A percentile compares a stretch with the other conserved stretches of the same genome.
Conservation (phyloP, 2,113 vertebrate species). For the Thunnus thynnus region DNA sequence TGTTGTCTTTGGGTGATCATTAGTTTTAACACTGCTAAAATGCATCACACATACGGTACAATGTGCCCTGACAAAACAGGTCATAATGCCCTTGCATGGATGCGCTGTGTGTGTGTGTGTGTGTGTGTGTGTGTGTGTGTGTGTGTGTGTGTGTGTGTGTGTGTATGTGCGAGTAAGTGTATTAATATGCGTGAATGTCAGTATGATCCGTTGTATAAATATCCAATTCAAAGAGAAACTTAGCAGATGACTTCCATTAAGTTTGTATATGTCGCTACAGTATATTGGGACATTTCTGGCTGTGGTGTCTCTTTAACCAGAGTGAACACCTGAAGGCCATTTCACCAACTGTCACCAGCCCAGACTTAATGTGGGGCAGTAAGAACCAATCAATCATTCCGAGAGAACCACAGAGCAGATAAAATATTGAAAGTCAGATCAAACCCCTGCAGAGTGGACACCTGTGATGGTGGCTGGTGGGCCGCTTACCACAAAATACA, state of each 20-base stretch:
- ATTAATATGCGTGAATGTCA: too few relatives aligned
- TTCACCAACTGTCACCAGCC: conserved; percentile 33
- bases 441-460: conserved; percentile 71
- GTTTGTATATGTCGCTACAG: not conserved
- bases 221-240: not conserved
- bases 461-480: conserved; percentile 66
- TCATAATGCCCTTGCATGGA: not conserved
- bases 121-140: not conserved
- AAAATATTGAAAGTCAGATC: conserved; percentile 55
- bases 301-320: not conserved
- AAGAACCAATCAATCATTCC: conserved; percentile 68
- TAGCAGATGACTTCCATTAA: not conserved
- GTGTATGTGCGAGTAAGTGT: too few relatives aligned
- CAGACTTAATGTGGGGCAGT: conserved; percentile 39
- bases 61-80: not conserved
- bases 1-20: not conserved
- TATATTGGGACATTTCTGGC: conserved; percentile 4
- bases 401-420: conserved; percentile 34
- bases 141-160: not conserved
- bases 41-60: not conserved
- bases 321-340: conserved; percentile 48
- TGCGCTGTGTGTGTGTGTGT: not conserved
- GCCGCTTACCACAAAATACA: conserved; percentile 32
- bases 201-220: too few relatives aligned
- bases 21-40: conserved; percentile 1